phyloP scores from a whole-genome alignment of 2,888 invertebrate genomes.

The Pyrgus malvae region DNA sequence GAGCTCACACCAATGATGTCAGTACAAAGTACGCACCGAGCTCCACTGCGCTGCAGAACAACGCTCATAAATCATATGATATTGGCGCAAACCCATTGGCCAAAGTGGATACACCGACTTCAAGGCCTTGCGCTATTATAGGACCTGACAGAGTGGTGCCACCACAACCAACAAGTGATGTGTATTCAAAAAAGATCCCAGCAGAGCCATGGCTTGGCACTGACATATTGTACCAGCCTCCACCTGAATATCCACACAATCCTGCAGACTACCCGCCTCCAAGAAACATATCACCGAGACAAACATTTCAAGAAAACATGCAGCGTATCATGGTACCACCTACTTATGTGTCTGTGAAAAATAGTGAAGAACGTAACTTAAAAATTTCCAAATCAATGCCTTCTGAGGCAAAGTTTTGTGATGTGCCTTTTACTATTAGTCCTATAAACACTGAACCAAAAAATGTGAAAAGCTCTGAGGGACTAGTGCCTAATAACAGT shows the following conservation, averaged over 20 bases:
- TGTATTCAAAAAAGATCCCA: constrained; percentile 57
- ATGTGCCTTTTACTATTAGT: constrained; percentile 75
- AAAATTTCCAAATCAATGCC: constrained; percentile 62
- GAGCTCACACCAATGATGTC: constrained; percentile 66
- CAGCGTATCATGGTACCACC: constrained; percentile 74
- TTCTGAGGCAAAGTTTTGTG: constrained; percentile 69
- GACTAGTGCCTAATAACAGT: constrained; percentile 60
- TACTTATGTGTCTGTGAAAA: constrained; percentile 57
- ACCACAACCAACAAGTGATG: constrained; percentile 50
- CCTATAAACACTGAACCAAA: constrained; percentile 63
- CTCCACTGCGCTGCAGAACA: constrained; percentile 52
- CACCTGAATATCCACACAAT: constrained; percentile 66
- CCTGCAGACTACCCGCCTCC: constrained; percentile 57
- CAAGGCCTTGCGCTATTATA: constrained; percentile 77
- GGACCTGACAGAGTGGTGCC: constrained; percentile 73
- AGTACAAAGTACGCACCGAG: constrained; percentile 61
- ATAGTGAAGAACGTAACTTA: constrained; percentile 55
- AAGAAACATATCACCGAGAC: constrained; percentile 78
- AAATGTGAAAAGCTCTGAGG: constrained; percentile 58
- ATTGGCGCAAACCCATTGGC: constrained; percentile 62
- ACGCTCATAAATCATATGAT: constrained; percentile 64
- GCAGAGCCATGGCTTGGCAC: constrained; percentile 59
- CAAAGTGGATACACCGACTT: constrained; percentile 63
- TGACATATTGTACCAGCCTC: constrained; percentile 57
- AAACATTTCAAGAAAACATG: constrained; percentile 80